Percentiles rank a stretch among this genome's conserved stretches.
These are phyloP conservation scores for Delphinus delphis DNA, from an alignment of 2,113 vertebrate species.

Conservation along the genomic window DNA sequence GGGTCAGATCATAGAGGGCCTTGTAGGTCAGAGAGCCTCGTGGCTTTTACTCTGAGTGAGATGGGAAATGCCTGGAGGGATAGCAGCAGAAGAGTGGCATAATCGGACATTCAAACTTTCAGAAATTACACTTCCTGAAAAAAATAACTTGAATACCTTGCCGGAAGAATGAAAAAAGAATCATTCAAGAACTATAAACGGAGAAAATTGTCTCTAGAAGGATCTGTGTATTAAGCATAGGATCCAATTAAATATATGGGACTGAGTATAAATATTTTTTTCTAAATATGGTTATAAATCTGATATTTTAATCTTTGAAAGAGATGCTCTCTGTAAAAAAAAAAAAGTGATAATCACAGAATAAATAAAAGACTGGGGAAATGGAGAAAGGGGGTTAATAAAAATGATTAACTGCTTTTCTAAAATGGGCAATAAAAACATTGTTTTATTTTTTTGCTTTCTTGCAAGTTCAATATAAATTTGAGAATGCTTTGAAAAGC, in stretches of 20 bases:
- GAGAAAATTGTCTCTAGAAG: not conserved
- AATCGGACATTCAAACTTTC: not conserved
- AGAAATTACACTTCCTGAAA: not conserved
- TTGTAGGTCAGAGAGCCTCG: not conserved
- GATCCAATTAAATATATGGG: not conserved
- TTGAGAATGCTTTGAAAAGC: not conserved
- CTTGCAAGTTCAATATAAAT: not conserved
- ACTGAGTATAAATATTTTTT: not conserved
- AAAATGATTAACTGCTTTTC: not conserved
- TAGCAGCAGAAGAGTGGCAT: not conserved
- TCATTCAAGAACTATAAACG: not conserved
- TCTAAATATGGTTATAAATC: slow-evolving; percentile 3
- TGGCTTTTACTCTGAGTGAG: not conserved
- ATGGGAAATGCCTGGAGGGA: not conserved
- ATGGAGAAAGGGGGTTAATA: not conserved
- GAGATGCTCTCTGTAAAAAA: not conserved
- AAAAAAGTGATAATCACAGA: not conserved
- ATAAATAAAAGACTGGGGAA: not conserved
- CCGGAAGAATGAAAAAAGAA: not conserved
- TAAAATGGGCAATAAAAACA: not conserved
- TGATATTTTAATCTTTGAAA: slow-evolving; percentile 1
- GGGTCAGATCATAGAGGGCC: not conserved
- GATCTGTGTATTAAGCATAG: not conserved
- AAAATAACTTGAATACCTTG: not conserved
- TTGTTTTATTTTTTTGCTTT: not conserved